Evolutionary conservation across 2,113 vertebrate genomes (phyloP), one percentile per base, ranked within the genome.

Genomic region (Anthoscopus minutus): DNA sequence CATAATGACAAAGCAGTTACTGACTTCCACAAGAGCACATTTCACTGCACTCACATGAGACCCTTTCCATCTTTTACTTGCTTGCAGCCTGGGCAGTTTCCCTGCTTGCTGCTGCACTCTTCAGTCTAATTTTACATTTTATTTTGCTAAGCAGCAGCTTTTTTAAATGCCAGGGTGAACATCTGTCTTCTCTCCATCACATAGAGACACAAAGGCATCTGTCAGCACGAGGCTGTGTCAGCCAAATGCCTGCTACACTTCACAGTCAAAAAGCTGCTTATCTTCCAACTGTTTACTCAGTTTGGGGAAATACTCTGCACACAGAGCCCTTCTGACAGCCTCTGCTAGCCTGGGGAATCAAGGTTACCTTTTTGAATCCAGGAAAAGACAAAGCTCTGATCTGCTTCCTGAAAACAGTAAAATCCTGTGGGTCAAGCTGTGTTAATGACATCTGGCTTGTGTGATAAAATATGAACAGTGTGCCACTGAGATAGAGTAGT

Each of bases 151-250:
- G 91, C 67, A 86, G 90, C 57, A 91, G 80, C 81, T 86, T 82
- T 50, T 54, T 73, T 27, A 92, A 78, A 73, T 60, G 74, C 85
- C 91, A 94, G 67, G 67, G 78, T 93, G 79, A 91, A 86, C 67
- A 91, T 96, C 79, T 96, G 91, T 35, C 92, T 84, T 66, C 70
- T 56, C 92, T 95, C 73, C 74, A 69, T 80, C 91, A 85, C 86
- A 71, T 7, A 88, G 80, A 48, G 92, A 69, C 65, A 78, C 40
- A 72, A 80, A 89, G 70, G 94, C 91, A 76, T 81, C 91, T 85
- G 72, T 81, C 94, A 93, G 0, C 69, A 69, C 3, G 9, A 30
- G 62, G 83, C 72, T 58, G 80, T 54, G 76, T 73, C 92, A 90
- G 82, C 80, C 91, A 45, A 86, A 33, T 5, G 64, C 77, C 91